Evolutionary conservation across 1,140 invertebrate species (phyloP).

Genomic region (Caerostris darwini): DNA sequence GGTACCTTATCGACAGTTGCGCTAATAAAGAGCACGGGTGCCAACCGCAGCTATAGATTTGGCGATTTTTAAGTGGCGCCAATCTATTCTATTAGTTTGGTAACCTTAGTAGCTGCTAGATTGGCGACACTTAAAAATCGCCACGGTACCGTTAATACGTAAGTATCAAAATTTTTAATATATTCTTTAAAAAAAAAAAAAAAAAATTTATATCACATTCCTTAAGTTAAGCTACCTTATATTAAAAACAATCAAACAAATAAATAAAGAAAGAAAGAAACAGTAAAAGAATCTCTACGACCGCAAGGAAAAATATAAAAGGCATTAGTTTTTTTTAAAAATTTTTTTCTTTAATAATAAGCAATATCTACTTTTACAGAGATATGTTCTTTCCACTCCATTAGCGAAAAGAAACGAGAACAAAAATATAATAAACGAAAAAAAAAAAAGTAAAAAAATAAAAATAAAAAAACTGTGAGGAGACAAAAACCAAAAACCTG

Average conservation of each 20-base stretch:
- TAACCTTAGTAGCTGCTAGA: too few species aligned
- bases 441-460: neutral
- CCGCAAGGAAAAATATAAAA: neutral
- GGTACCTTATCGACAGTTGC: too few species aligned
- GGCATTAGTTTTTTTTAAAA: neutral
- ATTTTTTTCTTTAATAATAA: neutral
- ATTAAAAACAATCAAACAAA: neutral
- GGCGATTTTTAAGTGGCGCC: too few species aligned
- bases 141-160: too few species aligned
- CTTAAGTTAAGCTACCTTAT: neutral
- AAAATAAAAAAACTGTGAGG: constrained; percentile 3
- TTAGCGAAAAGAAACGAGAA: constrained; percentile 15
- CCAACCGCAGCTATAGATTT: too few species aligned
- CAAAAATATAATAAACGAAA: neutral
- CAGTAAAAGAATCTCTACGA: neutral
- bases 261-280: neutral
- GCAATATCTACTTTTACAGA: constrained; percentile 9
- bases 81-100: too few species aligned
- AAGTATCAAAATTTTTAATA: too few species aligned
- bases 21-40: too few species aligned
- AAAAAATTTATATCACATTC: neutral
- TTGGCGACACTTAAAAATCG: too few species aligned
- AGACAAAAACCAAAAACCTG: constrained; percentile 61
- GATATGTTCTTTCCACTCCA: constrained; percentile 44
- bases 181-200: too few species aligned